These are phyloP conservation scores for Distichodus sexfasciatus DNA, from an alignment of 2,797 vertebrate species.

Conservation along the genomic window DNA sequence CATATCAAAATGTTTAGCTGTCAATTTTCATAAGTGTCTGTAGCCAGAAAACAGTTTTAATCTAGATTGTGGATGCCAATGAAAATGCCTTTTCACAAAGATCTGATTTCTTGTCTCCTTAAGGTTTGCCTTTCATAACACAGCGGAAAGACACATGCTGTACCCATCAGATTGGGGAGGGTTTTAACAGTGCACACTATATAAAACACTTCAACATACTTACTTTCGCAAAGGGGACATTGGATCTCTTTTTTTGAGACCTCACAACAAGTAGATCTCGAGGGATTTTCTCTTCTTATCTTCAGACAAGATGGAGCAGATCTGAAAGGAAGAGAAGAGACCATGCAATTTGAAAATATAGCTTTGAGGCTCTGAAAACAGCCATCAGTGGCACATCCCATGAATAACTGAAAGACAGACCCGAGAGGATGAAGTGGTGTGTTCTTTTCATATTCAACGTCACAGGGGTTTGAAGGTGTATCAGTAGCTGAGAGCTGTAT, in stretches of 20 bases:
- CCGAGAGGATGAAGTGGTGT: not conserved
- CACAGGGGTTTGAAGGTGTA: not conserved
- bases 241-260: slow-evolving; percentile 21
- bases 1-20: slow-evolving; percentile 25
- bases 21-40: not conserved
- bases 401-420: not conserved
- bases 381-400: not conserved
- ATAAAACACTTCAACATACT: slow-evolving; percentile 5
- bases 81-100: slow-evolving; percentile 53
- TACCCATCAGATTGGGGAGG: not conserved
- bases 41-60: slow-evolving; percentile 36
- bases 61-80: slow-evolving; percentile 29
- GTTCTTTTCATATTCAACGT: not conserved
- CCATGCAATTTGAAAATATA: slow-evolving; percentile 24
- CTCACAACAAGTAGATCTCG: slow-evolving; percentile 28
- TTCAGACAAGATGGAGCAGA: slow-evolving; percentile 21
- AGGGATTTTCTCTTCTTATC: slow-evolving; percentile 22
- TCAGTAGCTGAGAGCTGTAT: not conserved
- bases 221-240: slow-evolving; percentile 6
- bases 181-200: not conserved
- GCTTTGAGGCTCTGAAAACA: slow-evolving; percentile 14
- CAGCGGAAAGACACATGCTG: slow-evolving; percentile 4
- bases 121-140: slow-evolving; percentile 22
- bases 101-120: no score
- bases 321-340: slow-evolving; percentile 36